Conservation (phyloP, 1,140 invertebrate genomes). For the Plutomurus gul region DNA sequence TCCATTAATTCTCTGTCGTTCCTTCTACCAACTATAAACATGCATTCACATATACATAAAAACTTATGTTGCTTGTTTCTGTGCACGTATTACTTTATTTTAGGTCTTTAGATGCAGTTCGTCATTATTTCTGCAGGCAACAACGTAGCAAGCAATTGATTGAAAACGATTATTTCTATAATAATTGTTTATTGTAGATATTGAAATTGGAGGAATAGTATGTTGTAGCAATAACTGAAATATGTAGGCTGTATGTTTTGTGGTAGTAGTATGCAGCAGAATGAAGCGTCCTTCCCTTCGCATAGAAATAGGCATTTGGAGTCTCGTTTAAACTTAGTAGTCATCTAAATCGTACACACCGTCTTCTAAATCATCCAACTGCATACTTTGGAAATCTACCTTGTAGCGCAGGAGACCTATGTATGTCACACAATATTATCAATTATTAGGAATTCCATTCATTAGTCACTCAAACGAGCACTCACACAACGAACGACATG, state of each 20-base stretch:
- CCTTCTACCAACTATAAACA: too few relatives aligned
- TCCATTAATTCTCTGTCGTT: too few relatives aligned
- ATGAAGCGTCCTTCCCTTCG: slow-evolving; percentile 20
- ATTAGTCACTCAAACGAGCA: background rate
- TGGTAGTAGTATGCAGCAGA: slow-evolving; percentile 8
- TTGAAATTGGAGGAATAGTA: slow-evolving; percentile 16
- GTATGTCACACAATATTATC: slow-evolving; percentile 57
- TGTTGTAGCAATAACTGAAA: slow-evolving; percentile 2
- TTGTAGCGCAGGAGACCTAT: slow-evolving; percentile 95
- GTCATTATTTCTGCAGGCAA: background rate
- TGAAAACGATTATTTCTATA: slow-evolving; percentile 5
- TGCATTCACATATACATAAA: too few relatives aligned
- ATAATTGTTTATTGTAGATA: slow-evolving; percentile 24
- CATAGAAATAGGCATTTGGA: slow-evolving; percentile 22
- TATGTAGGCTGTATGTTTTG: slow-evolving; percentile 22
- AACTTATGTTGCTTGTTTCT: too few relatives aligned
- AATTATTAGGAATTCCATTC: background rate
- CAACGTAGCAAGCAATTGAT: slow-evolving; percentile 6
- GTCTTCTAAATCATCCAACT: slow-evolving; percentile 84
- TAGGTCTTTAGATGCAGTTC: background rate
- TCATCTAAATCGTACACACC: slow-evolving; percentile 89
- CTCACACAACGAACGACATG: slow-evolving; percentile 28
- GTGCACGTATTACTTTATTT: too few relatives aligned
- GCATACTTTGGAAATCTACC: slow-evolving; percentile 97
- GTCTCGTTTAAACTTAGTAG: slow-evolving; percentile 68